Conservation (phyloP, 2,113 vertebrate species). For the Lophochroa leadbeateri region DNA sequence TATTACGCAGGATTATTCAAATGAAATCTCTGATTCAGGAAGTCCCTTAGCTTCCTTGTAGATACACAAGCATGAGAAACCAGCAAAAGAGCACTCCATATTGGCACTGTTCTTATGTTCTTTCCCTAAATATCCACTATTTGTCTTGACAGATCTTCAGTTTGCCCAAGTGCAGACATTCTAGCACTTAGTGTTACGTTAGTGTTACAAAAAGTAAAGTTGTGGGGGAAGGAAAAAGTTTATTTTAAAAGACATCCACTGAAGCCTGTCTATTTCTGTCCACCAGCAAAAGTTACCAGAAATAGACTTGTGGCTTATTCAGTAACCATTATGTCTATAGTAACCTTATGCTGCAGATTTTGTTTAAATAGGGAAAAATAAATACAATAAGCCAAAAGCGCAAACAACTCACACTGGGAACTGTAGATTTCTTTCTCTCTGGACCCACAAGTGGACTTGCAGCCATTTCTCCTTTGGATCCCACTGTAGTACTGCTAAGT, state of each 20-base stretch:
- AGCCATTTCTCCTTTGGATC: slow-evolving; percentile 90
- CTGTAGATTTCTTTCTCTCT: slow-evolving; percentile 89
- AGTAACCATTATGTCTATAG: not conserved
- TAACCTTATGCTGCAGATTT: not conserved
- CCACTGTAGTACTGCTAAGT: slow-evolving; percentile 82
- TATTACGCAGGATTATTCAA: not conserved
- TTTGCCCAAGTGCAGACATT: not conserved
- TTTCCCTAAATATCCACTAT: not conserved
- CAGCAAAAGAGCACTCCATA: not conserved
- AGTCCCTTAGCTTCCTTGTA: not conserved
- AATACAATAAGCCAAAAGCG: not conserved
- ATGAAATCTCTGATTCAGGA: not conserved
- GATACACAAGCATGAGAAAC: not conserved
- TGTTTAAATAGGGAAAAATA: slow-evolving; percentile 26
- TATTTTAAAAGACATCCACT: slow-evolving; percentile 41
- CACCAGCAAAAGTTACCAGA: slow-evolving; percentile 22
- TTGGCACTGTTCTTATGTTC: not conserved
- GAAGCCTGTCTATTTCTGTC: slow-evolving; percentile 31
- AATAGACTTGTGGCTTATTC: slow-evolving; percentile 24
- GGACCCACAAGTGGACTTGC: slow-evolving; percentile 90
- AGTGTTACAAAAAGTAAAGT: not conserved
- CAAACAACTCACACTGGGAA: slow-evolving; percentile 85
- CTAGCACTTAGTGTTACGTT: not conserved
- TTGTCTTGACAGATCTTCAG: not conserved
- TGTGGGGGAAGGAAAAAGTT: not conserved